Evolutionary conservation across 2,113 vertebrate genomes (phyloP).

Genomic region (Machaerirhynchus nigripectus): DNA sequence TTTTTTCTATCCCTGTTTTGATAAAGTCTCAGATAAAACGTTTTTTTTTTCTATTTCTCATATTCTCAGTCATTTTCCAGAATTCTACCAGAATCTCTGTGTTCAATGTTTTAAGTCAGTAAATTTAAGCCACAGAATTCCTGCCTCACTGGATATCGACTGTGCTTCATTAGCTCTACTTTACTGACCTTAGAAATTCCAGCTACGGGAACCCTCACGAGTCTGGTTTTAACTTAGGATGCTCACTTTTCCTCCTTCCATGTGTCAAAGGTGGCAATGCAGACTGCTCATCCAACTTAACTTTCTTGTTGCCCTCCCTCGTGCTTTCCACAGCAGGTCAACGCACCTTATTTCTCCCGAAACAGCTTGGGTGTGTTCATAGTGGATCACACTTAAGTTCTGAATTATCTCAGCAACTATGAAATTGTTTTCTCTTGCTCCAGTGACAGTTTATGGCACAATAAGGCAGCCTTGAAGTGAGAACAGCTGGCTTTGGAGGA

Average conservation of each 20-base stretch:
- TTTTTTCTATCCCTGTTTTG: background rate
- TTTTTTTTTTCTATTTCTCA: background rate
- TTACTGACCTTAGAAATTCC: background rate
- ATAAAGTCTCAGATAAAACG: background rate
- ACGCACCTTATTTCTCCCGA: fast-evolving
- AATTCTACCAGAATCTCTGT: background rate
- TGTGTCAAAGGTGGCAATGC: background rate
- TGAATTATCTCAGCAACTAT: background rate
- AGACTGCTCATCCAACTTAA: background rate
- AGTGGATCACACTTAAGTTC: background rate
- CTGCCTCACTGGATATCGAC: background rate
- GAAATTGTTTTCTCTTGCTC: background rate
- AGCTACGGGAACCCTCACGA: background rate
- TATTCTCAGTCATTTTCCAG: background rate
- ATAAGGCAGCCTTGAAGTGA: background rate
- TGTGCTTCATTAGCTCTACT: background rate
- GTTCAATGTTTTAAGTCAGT: background rate
- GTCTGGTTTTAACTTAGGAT: background rate
- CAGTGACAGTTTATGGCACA: background rate
- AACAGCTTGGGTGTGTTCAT: too few relatives aligned
- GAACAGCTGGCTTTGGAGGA: background rate
- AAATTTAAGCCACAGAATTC: background rate
- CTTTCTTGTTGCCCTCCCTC: background rate
- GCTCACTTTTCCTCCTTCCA: background rate
- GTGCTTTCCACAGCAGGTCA: background rate